A percentile compares a stretch with the other conserved stretches of the same genome.
Evolutionary conservation across 2,797 vertebrate species (phyloP).

Genomic region (Babyrousa celebensis): DNA sequence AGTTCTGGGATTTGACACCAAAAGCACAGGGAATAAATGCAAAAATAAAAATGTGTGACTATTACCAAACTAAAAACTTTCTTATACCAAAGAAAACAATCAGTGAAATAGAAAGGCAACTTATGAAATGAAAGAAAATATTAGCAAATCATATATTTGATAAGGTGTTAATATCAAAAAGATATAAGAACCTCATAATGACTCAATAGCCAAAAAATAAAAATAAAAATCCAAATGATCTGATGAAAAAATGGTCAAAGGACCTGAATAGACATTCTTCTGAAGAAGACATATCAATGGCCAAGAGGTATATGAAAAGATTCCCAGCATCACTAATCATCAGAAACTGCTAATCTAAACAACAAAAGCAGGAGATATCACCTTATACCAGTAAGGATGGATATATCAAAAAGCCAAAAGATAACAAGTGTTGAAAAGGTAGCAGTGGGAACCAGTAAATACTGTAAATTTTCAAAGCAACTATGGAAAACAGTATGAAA

Average conservation of each 20-base stretch:
- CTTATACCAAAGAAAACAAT: neutral
- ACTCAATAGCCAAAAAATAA: neutral
- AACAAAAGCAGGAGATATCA: neutral
- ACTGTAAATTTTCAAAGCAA: neutral
- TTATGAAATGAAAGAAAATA: neutral
- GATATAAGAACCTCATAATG: neutral
- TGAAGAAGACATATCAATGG: neutral
- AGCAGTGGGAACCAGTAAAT: neutral
- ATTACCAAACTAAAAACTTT: neutral
- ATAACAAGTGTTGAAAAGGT: neutral
- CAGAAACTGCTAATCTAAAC: neutral
- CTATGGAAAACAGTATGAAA: neutral
- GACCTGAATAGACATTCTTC: neutral
- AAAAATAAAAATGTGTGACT: neutral
- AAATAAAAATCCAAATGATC: neutral
- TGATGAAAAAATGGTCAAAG: conserved; percentile 7
- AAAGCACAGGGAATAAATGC: neutral
- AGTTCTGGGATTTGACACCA: neutral
- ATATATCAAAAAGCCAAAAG: neutral
- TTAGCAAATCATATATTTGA: neutral
- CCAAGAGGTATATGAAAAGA: neutral
- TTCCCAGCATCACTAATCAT: neutral
- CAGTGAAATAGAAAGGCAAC: neutral
- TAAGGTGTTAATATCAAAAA: neutral
- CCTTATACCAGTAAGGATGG: neutral